These are phyloP conservation scores for Murina feae DNA, from an alignment of 2,113 vertebrate genomes.

Conservation along the genomic window DNA sequence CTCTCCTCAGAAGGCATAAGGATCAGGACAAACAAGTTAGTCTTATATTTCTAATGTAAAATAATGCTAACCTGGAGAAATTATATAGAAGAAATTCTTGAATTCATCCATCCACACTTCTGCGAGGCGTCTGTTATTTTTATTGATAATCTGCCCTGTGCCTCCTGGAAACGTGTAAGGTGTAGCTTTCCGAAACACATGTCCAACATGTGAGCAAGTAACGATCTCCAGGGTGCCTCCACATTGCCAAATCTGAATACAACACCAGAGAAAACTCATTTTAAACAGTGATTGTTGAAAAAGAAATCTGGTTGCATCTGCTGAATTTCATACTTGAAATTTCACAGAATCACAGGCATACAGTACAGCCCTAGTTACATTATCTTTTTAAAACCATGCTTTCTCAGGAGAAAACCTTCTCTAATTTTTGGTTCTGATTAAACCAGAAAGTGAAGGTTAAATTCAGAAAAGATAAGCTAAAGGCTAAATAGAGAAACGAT, in stretches of 20 bases:
- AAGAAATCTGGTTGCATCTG: neutral
- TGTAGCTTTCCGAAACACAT: constrained; percentile 98
- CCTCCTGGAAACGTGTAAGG: constrained; percentile 98
- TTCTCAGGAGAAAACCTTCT: neutral
- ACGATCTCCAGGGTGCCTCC: constrained; percentile 98
- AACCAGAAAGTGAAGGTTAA: constrained; percentile 25
- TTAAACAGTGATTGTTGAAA: neutral
- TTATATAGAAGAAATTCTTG: constrained; percentile 99
- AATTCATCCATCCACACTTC: constrained; percentile 99
- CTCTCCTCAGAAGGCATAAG: neutral
- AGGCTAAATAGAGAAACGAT: neutral
- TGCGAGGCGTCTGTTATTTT: constrained; percentile 97
- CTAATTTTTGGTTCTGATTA: constrained; percentile 1
- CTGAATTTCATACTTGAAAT: neutral
- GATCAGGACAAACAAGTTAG: neutral
- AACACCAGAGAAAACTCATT: neutral
- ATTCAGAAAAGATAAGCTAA: neutral
- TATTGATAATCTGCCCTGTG: constrained; percentile 99
- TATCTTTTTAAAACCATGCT: neutral
- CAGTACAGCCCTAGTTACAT: neutral
- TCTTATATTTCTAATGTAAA: constrained; percentile 26
- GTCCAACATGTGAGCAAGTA: constrained; percentile 97
- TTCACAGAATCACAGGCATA: neutral
- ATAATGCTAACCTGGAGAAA: constrained; percentile 92
- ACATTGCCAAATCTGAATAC: constrained; percentile 96